Evolutionary conservation across 1,140 invertebrate genomes (phyloP), one percentile per base, ranked within the genome.

Genomic region (Drosophila pachea): DNA sequence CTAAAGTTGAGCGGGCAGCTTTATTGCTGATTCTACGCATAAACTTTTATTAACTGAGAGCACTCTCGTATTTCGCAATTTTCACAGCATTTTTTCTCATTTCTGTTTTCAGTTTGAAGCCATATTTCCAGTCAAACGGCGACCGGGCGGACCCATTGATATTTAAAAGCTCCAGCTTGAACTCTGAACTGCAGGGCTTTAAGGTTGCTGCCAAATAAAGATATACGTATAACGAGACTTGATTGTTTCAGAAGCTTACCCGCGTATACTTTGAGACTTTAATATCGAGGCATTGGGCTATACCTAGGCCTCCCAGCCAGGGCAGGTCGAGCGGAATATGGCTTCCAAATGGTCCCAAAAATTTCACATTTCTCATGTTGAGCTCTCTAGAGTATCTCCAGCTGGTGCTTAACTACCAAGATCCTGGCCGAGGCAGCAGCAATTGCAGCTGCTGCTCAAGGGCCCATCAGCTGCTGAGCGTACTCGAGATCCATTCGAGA

Each of bases 1-100:
- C 63, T 68, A 50, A 76, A 84, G 79, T 81, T 76, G 61, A 86
- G 67, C 77, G 74, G 70, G 73, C 81, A 84, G 70, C 81, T 76
- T 83, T 82, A 82, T 75, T 69, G 78, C 74, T 65, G 63, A 74
- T 83, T 68, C 73, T 76, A 73, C 55, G 76, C 76, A 83, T 78
- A 79, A 83, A 83, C 76, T 83, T 83, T 84, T 83, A 83, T 84
- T 83, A 79, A 79, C 79, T 78, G 68, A 73, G 68, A 49, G 61
- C 36, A 60, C 67, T 65, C 78, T 65, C 78, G 66, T 83, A 78
- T 84, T 84, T 78, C 76, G 73, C 76, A 84, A 84, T 84, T 84
- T 79, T 36, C 16, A 48, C 52, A 69, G 75, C 58, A 47, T 42
- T 54, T 54, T 35, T 47, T 29, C 4, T 4, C 31, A 33, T n/a